Percentiles rank a stretch among this genome's conserved stretches.
Evolutionary conservation across 2,797 vertebrate genomes (phyloP).

Genomic region (Chrysolophus pictus): DNA sequence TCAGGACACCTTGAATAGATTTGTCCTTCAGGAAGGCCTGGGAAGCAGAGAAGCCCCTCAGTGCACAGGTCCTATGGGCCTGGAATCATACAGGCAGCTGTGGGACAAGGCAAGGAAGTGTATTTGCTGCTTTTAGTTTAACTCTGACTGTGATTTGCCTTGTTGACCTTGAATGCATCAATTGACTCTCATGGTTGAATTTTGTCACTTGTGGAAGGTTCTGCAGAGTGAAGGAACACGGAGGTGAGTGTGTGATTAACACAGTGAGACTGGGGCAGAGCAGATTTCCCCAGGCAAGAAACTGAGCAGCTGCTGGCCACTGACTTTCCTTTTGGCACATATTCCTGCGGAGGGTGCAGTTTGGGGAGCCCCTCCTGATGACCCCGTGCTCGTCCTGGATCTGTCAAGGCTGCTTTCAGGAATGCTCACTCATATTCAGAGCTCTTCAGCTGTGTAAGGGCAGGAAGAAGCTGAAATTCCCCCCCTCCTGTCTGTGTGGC

Average conservation of each 20-base stretch:
- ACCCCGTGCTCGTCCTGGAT: not conserved
- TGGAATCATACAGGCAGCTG: not conserved
- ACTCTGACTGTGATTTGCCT: not conserved
- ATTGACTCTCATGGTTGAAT: not conserved
- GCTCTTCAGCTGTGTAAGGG: accelerated
- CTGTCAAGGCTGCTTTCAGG: not conserved
- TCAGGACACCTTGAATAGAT: not conserved
- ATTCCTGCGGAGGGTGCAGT: not conserved
- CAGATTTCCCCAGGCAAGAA: not conserved
- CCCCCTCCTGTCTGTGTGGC: constrained; percentile 34
- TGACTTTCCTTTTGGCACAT: not conserved
- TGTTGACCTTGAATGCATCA: not conserved
- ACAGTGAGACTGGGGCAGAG: not conserved
- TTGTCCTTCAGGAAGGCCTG: not conserved
- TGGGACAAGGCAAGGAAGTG: not conserved
- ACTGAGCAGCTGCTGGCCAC: not conserved
- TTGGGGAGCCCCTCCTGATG: not conserved
- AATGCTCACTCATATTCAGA: not conserved
- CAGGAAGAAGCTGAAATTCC: not conserved
- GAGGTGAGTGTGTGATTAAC: not conserved
- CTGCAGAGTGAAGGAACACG: not conserved
- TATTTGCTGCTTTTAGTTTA: not conserved
- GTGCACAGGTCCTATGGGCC: not conserved
- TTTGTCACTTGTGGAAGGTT: not conserved
- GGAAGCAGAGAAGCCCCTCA: not conserved